Percentiles rank a stretch among this genome's conserved stretches.
Evolutionary conservation across 2,888 invertebrate genomes (phyloP).

Genomic region (Chloromyia formosa): DNA sequence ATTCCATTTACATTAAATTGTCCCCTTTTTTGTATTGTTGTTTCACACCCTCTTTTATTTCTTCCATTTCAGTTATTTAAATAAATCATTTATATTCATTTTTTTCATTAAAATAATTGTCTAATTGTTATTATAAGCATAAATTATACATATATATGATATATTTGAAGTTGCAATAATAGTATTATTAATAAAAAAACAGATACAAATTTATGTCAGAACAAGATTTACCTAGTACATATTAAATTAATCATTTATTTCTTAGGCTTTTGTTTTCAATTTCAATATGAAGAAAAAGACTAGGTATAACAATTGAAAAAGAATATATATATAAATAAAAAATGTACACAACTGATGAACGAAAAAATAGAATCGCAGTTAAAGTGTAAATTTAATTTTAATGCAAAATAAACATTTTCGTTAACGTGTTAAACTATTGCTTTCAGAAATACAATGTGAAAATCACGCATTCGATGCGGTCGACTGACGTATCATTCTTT

Average conservation of each 20-base stretch:
- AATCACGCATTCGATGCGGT: background rate
- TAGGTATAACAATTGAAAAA: slow-evolving; percentile 21
- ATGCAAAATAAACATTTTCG: slow-evolving; percentile 48
- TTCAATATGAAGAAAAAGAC: slow-evolving; percentile 8
- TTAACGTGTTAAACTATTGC: slow-evolving; percentile 47
- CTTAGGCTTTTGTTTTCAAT: slow-evolving; percentile 10
- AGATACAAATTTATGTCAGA: slow-evolving; percentile 23
- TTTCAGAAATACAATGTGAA: too few relatives aligned
- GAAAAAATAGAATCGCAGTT: slow-evolving; percentile 43
- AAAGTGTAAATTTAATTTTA: slow-evolving; percentile 49
- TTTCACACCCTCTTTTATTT: slow-evolving; percentile 3
- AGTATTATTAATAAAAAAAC: slow-evolving; percentile 5
- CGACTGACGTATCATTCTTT: background rate
- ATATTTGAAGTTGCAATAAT: slow-evolving; percentile 32
- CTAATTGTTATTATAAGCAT: slow-evolving; percentile 19
- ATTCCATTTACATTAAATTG: slow-evolving; percentile 19
- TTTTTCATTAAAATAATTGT: slow-evolving; percentile 8
- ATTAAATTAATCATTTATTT: background rate
- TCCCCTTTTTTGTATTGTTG: slow-evolving; percentile 3
- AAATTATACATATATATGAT: background rate
- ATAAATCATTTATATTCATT: background rate
- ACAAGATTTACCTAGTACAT: slow-evolving; percentile 11
- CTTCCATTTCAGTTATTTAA: background rate
- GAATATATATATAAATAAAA: slow-evolving; percentile 32
- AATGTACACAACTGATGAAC: slow-evolving; percentile 41